Evolutionary conservation across 2,113 vertebrate genomes (phyloP).

Genomic region (Otus sunia): DNA sequence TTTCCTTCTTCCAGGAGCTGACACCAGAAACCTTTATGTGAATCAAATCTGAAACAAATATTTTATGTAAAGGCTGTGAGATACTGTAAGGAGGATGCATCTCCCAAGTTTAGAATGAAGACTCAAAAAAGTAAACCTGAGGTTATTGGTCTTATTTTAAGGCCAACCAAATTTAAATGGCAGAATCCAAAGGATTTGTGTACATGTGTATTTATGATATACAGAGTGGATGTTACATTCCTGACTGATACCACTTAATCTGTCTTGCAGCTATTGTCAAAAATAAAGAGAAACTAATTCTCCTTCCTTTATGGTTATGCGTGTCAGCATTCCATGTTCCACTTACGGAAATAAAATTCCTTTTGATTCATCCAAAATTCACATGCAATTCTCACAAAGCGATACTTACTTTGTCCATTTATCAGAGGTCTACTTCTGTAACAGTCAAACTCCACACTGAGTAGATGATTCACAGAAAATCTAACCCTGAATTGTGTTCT

Average conservation of each 20-base stretch:
- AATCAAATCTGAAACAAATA: conserved; percentile 86
- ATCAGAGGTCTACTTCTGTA: background rate
- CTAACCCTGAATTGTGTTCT: background rate
- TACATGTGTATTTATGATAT: background rate
- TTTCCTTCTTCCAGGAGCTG: conserved; percentile 93
- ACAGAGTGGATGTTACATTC: background rate
- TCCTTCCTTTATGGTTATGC: background rate
- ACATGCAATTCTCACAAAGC: background rate
- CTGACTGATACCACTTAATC: background rate
- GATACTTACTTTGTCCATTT: background rate
- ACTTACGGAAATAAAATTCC: background rate
- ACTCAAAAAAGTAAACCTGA: conserved; percentile 21
- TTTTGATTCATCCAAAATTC: background rate
- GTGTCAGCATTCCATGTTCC: background rate
- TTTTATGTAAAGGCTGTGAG: background rate
- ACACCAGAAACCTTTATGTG: conserved; percentile 98
- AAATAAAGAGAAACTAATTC: background rate
- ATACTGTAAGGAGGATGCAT: background rate
- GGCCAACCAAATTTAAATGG: background rate
- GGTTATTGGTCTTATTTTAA: conserved; percentile 9
- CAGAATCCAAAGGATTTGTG: background rate
- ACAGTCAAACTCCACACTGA: background rate
- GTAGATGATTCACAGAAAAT: background rate
- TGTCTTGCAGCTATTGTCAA: background rate
- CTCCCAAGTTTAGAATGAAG: background rate